Evolutionary conservation across 1,140 invertebrate species (phyloP).

Genomic region (Pomacea maculata): DNA sequence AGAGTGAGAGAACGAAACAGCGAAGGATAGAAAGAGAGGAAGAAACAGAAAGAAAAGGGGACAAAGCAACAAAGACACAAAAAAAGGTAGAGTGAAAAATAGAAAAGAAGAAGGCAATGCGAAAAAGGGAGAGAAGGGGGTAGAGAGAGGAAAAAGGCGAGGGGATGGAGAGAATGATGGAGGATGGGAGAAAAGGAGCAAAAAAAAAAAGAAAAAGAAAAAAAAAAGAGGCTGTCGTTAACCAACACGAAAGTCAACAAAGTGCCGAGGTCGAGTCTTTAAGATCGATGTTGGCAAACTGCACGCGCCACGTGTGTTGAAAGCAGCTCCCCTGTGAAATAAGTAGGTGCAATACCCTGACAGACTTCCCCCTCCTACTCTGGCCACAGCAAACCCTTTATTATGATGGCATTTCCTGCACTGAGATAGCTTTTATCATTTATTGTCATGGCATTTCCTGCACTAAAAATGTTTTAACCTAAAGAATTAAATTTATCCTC

Average conservation of each 20-base stretch:
- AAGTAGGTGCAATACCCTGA: too few species aligned
- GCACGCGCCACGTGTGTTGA: background rate
- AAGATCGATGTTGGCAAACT: background rate
- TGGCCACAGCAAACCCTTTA: too few species aligned
- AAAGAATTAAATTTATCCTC: too few species aligned
- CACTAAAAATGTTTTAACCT: too few species aligned
- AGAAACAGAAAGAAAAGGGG: background rate
- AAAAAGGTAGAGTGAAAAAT: background rate
- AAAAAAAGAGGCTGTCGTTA: background rate
- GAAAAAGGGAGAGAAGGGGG: background rate
- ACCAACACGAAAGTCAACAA: background rate
- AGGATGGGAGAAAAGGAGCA: background rate
- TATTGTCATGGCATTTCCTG: too few species aligned
- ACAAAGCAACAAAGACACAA: background rate
- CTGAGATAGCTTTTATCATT: too few species aligned
- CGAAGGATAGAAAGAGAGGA: background rate
- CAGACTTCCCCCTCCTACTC: too few species aligned
- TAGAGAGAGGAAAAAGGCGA: background rate
- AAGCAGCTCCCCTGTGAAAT: too few species aligned
- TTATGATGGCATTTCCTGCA: too few species aligned
- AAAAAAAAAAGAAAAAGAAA: constrained; percentile 9
- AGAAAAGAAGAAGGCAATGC: background rate
- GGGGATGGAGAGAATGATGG: background rate
- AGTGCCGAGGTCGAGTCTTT: background rate
- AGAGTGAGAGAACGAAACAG: background rate